Percentiles rank a stretch among this genome's conserved stretches.
Conservation (phyloP, 2,797 vertebrate species). For the Dendrocincla tyrannina region DNA sequence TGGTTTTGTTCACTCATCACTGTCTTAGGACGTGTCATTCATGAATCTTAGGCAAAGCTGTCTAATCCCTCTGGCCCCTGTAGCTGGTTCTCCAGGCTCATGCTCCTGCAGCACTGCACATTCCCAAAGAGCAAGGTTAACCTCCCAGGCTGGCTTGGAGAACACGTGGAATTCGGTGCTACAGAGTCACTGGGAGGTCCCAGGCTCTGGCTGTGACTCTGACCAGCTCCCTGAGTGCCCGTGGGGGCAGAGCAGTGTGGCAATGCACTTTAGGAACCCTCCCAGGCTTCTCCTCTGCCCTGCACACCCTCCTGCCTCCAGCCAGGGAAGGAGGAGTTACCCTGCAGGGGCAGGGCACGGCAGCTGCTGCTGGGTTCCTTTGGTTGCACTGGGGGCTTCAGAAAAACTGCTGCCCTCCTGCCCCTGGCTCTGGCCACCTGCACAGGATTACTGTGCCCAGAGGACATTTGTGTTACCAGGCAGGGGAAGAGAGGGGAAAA, state of each 20-base stretch:
- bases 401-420: not conserved
- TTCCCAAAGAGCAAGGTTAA: not conserved
- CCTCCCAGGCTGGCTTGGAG: not conserved
- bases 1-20: not conserved
- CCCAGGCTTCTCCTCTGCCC: not conserved
- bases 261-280: not conserved
- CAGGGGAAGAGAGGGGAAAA: not conserved
- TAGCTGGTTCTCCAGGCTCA: not conserved
- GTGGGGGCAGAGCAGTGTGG: not conserved
- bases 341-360: not conserved
- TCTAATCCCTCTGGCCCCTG: not conserved
- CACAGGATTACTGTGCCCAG: not conserved
- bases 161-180: not conserved
- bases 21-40: not conserved
- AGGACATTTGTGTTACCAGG: not conserved
- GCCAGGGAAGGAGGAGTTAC: not conserved
- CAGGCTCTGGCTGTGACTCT: not conserved
- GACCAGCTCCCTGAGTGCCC: not conserved
- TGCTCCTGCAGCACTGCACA: not conserved
- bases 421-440: not conserved
- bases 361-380: not conserved
- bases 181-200: not conserved
- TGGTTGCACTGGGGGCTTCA: no score
- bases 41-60: not conserved
- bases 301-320: not conserved